A percentile compares a stretch with the other conserved stretches of the same genome.
Conservation (phyloP, 1,140 invertebrate genomes). For the Drosophila eugracilis region DNA sequence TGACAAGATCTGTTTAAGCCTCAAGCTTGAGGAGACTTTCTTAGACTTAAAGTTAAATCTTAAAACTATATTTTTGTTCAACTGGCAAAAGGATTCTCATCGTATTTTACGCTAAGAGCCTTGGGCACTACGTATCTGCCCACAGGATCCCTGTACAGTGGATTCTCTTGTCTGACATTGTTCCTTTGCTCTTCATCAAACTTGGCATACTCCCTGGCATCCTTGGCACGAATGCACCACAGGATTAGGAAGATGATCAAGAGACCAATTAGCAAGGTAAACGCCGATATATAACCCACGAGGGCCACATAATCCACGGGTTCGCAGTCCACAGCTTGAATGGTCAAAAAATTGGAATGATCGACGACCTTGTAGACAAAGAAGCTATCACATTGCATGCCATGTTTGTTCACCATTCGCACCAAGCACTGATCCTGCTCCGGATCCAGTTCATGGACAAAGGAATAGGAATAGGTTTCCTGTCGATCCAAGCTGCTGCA, state of each 20-base stretch:
- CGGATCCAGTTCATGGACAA: conserved; percentile 61
- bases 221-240: conserved; percentile 84
- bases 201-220: conserved; percentile 85
- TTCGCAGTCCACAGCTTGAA: conserved; percentile 84
- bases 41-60: too few species aligned
- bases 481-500: conserved; percentile 57
- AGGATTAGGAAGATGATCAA: conserved; percentile 84
- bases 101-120: conserved; percentile 50
- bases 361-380: conserved; percentile 85
- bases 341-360: conserved; percentile 74
- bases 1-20: too few species aligned
- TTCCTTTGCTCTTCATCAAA: conserved; percentile 85
- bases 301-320: conserved; percentile 61
- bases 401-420: conserved; percentile 83
- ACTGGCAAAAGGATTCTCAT: conserved; percentile 71
- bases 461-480: conserved; percentile 53
- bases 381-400: conserved; percentile 85
- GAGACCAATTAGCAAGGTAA: conserved; percentile 85
- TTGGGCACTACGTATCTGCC: conserved; percentile 86
- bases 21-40: too few species aligned
- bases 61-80: conserved; percentile 1
- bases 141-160: conserved; percentile 86
- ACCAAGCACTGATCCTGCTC: conserved; percentile 79
- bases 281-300: conserved; percentile 82
- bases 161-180: conserved; percentile 85